Evolutionary conservation across 2,888 invertebrate species (phyloP).

Genomic region (Exocentrus adspersus): DNA sequence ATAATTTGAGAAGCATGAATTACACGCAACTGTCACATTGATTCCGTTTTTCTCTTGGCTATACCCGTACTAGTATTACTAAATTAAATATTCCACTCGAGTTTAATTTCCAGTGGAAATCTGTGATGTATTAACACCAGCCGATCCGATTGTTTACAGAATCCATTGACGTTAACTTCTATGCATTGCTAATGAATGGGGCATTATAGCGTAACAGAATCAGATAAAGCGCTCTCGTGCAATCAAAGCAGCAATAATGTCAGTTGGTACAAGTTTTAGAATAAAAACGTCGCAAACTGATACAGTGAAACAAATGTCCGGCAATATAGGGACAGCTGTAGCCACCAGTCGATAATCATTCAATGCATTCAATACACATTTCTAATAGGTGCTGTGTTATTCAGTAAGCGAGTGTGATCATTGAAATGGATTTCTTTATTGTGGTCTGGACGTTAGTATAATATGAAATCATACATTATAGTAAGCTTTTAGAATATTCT

Average conservation of each 20-base stretch:
- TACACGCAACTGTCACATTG: too few species aligned
- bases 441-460: too few species aligned
- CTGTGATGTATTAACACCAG: neutral
- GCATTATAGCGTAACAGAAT: slow-evolving; percentile 8
- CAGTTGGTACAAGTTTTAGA: slow-evolving; percentile 15
- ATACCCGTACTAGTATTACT: too few species aligned
- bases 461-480: too few species aligned
- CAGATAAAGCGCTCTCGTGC: slow-evolving; percentile 7
- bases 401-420: neutral
- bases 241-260: slow-evolving; percentile 16
- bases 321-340: neutral
- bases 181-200: slow-evolving; percentile 5
- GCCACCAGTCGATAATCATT: slow-evolving; percentile 12
- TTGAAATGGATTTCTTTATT: too few species aligned
- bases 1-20: too few species aligned
- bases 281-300: slow-evolving; percentile 4
- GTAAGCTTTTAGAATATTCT: too few species aligned
- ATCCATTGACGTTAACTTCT: neutral
- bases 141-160: neutral
- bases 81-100: too few species aligned
- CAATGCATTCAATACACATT: slow-evolving; percentile 9
- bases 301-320: slow-evolving; percentile 2
- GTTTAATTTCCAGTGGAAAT: neutral
- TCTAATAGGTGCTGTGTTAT: neutral
- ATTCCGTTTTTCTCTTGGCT: too few species aligned